Evolutionary conservation across 2,113 vertebrate species (phyloP).

Genomic region (Gymnorhina tibicen): DNA sequence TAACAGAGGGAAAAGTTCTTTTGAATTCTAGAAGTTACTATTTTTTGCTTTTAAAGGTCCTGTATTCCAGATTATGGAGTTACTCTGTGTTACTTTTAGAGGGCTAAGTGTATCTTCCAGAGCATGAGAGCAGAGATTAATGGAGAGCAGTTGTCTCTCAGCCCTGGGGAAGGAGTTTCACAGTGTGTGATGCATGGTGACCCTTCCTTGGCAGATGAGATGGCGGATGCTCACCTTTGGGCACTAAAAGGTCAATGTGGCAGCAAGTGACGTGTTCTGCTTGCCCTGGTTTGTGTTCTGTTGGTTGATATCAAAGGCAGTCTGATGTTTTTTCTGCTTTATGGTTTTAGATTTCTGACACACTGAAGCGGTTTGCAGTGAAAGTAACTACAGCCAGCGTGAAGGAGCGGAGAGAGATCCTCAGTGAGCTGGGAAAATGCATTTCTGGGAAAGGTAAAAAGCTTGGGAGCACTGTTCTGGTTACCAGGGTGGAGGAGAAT

Average conservation of each 20-base stretch:
- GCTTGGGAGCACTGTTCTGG: not conserved
- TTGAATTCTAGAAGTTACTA: not conserved
- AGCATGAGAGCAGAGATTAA: not conserved
- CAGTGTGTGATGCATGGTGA: not conserved
- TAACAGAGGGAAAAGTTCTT: not conserved
- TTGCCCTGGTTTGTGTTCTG: not conserved
- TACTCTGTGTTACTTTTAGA: not conserved
- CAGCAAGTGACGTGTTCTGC: not conserved
- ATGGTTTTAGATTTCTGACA: slow-evolving; percentile 84
- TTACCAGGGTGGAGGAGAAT: not conserved
- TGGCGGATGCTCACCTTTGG: fast-evolving
- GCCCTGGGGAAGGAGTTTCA: too few species aligned
- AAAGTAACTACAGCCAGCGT: slow-evolving; percentile 94
- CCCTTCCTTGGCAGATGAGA: not conserved
- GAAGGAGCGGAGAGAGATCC: slow-evolving; percentile 89
- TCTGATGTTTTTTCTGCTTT: not conserved
- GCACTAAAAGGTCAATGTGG: fast-evolving
- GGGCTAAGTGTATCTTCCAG: not conserved
- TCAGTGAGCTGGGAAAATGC: slow-evolving; percentile 85
- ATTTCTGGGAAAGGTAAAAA: slow-evolving; percentile 85
- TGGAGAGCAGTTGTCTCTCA: not conserved
- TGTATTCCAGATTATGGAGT: not conserved
- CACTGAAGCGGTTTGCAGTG: slow-evolving; percentile 91
- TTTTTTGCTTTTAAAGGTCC: not conserved
- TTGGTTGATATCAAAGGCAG: not conserved